These are phyloP conservation scores for Columbina picui DNA, from an alignment of 2,113 vertebrate species.

Conservation along the genomic window DNA sequence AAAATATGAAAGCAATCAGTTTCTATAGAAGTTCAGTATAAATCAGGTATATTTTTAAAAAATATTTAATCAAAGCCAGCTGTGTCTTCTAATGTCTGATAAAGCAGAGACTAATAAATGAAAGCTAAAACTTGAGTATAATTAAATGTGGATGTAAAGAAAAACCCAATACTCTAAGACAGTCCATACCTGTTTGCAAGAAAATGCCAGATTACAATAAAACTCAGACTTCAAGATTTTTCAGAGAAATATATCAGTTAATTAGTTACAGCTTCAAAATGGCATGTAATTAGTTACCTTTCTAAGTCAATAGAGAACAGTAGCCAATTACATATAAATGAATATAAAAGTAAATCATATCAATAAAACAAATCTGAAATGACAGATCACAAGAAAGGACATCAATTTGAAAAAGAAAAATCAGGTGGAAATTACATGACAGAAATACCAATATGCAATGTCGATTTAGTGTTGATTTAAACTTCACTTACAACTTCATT, in stretches of 20 bases:
- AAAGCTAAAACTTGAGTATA: background rate
- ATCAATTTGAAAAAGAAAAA: background rate
- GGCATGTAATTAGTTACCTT: background rate
- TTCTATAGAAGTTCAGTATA: background rate
- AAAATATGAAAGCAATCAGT: background rate
- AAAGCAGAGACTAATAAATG: background rate
- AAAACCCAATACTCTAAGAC: background rate
- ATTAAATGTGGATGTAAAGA: background rate
- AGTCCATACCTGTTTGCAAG: background rate
- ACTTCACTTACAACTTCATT: background rate
- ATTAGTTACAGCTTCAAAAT: background rate
- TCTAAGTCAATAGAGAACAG: background rate
- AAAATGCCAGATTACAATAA: background rate
- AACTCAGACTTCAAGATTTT: background rate
- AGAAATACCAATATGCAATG: background rate
- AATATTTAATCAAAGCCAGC: background rate
- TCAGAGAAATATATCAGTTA: background rate
- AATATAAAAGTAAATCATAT: background rate
- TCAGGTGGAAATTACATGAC: background rate
- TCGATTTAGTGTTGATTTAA: background rate
- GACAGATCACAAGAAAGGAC: background rate
- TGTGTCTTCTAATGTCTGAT: background rate
- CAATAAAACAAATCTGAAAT: background rate
- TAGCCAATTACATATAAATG: background rate
- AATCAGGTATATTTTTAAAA: background rate